A percentile compares a stretch with the other conserved stretches of the same genome.
Conservation (phyloP, 1,140 invertebrate species). For the Spodoptera litura region DNA sequence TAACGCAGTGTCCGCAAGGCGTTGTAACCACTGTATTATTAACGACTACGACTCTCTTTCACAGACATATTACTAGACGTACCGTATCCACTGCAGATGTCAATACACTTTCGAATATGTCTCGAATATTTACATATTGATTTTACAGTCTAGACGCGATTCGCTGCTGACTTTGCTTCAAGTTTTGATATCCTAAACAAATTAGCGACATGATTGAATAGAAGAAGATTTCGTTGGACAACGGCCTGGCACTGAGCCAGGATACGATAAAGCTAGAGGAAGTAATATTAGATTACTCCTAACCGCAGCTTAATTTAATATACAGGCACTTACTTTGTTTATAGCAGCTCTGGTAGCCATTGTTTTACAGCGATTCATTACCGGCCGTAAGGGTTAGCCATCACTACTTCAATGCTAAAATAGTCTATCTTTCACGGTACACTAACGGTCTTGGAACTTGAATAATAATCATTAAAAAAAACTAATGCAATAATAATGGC, state of each 20-base stretch:
- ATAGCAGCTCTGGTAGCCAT: not conserved
- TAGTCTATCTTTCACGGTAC: too few relatives aligned
- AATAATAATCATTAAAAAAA: too few relatives aligned
- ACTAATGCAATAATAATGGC: not conserved
- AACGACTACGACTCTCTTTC: constrained; percentile 22
- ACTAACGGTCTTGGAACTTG: too few relatives aligned
- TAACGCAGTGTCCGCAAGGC: constrained; percentile 9
- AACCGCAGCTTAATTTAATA: constrained; percentile 26
- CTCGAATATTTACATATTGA: constrained; percentile 20
- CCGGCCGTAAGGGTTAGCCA: too few relatives aligned
- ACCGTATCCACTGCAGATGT: not conserved
- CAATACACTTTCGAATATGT: constrained; percentile 25
- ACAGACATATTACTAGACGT: not conserved
- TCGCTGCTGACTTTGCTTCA: not conserved
- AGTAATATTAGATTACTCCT: constrained; percentile 36
- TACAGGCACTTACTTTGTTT: not conserved
- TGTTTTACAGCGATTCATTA: not conserved
- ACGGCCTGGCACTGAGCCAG: constrained; percentile 17
- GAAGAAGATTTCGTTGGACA: constrained; percentile 26
- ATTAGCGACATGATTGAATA: constrained; percentile 11
- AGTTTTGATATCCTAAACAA: constrained; percentile 28
- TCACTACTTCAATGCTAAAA: too few relatives aligned
- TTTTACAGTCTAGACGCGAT: constrained; percentile 25
- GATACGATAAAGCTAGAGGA: constrained; percentile 36
- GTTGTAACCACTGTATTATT: constrained; percentile 19